Conservation (phyloP, 2,113 vertebrate genomes). For the Varanus komodoensis region DNA sequence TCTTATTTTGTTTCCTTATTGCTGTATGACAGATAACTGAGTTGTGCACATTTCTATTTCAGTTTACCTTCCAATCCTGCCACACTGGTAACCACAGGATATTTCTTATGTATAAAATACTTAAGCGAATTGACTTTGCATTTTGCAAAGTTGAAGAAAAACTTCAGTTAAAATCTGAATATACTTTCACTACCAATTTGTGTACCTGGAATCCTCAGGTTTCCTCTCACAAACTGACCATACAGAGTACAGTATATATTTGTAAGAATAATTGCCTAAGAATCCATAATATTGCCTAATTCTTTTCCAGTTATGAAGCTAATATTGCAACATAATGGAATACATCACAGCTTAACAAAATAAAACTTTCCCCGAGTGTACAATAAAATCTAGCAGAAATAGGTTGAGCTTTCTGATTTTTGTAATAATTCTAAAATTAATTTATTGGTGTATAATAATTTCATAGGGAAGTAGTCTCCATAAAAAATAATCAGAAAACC, state of each 20-base stretch:
- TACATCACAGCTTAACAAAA: neutral
- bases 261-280: neutral
- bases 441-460: neutral
- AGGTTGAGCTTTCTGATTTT: neutral
- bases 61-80: constrained; percentile 23
- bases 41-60: neutral
- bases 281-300: neutral
- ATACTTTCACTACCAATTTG: neutral
- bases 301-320: constrained; percentile 34
- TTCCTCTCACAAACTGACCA: neutral
- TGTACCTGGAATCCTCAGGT: neutral
- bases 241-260: constrained; percentile 1
- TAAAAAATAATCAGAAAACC: constrained; percentile 6
- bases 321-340: neutral
- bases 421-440: neutral
- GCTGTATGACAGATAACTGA: constrained; percentile 15
- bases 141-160: neutral
- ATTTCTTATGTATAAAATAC: neutral
- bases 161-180: neutral
- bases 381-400: neutral
- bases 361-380: neutral
- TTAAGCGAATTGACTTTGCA: neutral
- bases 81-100: neutral
- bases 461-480: neutral
- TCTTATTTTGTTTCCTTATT: neutral